A percentile compares a stretch with the other conserved stretches of the same genome.
These are phyloP conservation scores for Lepidocyrtinus sp. DNA, from an alignment of 2,888 invertebrate species.

Conservation along the genomic window DNA sequence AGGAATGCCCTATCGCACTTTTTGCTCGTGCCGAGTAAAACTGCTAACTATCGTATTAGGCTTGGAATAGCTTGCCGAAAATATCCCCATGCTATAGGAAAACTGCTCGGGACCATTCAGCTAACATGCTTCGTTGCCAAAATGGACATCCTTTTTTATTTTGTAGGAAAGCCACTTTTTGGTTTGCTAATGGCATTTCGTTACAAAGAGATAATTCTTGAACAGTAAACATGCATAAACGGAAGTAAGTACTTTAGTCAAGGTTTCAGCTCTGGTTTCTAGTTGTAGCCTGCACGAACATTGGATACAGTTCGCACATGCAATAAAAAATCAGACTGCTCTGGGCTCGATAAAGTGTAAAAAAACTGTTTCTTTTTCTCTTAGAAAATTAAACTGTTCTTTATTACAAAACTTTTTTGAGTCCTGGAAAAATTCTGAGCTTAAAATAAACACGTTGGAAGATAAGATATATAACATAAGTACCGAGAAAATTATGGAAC, in stretches of 20 bases:
- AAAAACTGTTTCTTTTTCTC: no score
- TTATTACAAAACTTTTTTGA: no score
- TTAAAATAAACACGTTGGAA: no score
- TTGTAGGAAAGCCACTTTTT: constrained; percentile 40
- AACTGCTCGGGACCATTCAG: constrained; percentile 30
- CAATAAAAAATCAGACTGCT: no score
- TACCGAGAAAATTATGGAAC: no score
- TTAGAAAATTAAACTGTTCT: no score
- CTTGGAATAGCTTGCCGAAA: neutral
- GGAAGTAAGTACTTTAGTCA: neutral
- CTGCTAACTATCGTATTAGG: neutral
- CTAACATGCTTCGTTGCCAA: constrained; percentile 22
- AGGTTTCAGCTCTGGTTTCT: neutral
- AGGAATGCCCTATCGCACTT: neutral
- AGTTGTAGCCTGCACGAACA: no score
- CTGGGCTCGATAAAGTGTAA: no score
- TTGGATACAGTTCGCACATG: no score
- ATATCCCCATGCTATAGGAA: constrained; percentile 23
- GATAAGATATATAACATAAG: no score
- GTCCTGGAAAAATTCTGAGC: no score
- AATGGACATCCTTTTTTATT: neutral
- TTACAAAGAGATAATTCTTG: neutral
- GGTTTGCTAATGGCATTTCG: constrained; percentile 40
- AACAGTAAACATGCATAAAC: neutral
- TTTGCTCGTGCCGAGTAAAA: neutral